Percentiles rank a stretch among this genome's conserved stretches.
These are phyloP conservation scores for Burhinus bistriatus DNA, from an alignment of 2,113 vertebrate genomes.

Conservation along the genomic window DNA sequence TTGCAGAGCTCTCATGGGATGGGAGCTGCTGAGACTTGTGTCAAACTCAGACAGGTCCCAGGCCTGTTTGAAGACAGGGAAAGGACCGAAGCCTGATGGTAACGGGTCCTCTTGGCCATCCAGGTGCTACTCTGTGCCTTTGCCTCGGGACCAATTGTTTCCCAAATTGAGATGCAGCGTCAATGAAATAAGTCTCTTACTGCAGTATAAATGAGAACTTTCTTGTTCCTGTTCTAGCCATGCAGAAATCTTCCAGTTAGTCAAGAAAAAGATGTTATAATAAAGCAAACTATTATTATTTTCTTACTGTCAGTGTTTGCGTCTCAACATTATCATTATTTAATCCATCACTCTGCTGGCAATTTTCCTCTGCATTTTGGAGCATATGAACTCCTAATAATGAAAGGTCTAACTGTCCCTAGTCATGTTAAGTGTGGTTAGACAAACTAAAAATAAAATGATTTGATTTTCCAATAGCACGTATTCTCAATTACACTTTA, in stretches of 20 bases:
- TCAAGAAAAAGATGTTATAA: background rate
- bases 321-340: slow-evolving; percentile 49
- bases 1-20: background rate
- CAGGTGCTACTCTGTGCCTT: background rate
- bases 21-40: background rate
- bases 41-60: background rate
- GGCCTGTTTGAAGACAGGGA: background rate
- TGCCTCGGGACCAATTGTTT: background rate
- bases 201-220: background rate
- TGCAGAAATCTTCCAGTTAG: background rate
- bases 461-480: slow-evolving; percentile 43
- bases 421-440: slow-evolving; percentile 55
- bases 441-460: slow-evolving; percentile 51
- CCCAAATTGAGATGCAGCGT: background rate
- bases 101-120: background rate
- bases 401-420: slow-evolving; percentile 53
- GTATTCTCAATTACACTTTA: slow-evolving; percentile 49
- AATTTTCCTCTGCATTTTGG: slow-evolving; percentile 46
- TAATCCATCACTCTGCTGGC: background rate
- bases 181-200: background rate
- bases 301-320: slow-evolving; percentile 28
- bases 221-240: background rate
- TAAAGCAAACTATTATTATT: slow-evolving; percentile 22
- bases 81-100: background rate
- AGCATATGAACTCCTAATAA: slow-evolving; percentile 64